A percentile compares a stretch with the other conserved stretches of the same genome.
Evolutionary conservation across 2,888 invertebrate species (phyloP).

Genomic region (Artemia sinica): DNA sequence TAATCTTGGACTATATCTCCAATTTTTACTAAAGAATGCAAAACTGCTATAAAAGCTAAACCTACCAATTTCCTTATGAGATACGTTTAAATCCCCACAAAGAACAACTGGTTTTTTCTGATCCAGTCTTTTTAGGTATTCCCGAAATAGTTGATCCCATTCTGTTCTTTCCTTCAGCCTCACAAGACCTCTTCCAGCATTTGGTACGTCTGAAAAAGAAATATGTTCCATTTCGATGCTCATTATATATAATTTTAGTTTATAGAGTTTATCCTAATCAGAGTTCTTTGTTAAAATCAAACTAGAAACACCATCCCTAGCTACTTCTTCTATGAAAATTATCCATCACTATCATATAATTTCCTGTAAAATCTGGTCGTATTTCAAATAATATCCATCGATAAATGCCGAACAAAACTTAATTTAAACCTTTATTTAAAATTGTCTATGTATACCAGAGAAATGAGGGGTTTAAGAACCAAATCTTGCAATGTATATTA

Average conservation of each 20-base stretch:
- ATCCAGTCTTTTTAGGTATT: constrained; percentile 60
- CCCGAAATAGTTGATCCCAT: constrained; percentile 72
- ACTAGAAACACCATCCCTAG: constrained; percentile 1
- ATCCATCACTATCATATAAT: background rate
- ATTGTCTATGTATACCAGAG: too few relatives aligned
- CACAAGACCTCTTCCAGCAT: constrained; percentile 72
- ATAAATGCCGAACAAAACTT: background rate
- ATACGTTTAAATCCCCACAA: constrained; percentile 93
- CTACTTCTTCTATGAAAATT: background rate
- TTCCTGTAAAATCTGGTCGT: background rate
- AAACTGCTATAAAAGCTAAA: constrained; percentile 18
- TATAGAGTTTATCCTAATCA: too few relatives aligned
- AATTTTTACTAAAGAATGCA: too few relatives aligned
- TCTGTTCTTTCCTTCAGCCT: constrained; percentile 67
- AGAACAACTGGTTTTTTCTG: constrained; percentile 79
- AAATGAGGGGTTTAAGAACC: too few relatives aligned
- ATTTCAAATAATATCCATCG: background rate
- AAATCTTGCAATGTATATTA: too few relatives aligned
- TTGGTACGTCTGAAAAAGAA: constrained; percentile 57
- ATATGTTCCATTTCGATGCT: background rate
- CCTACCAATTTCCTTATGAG: constrained; percentile 77
- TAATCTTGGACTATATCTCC: too few relatives aligned
- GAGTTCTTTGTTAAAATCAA: background rate
- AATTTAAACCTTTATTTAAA: too few relatives aligned
- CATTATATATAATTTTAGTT: too few relatives aligned